Percentiles rank a stretch among this genome's conserved stretches.
Evolutionary conservation across 2,113 vertebrate species (phyloP).

Genomic region (human): DNA sequence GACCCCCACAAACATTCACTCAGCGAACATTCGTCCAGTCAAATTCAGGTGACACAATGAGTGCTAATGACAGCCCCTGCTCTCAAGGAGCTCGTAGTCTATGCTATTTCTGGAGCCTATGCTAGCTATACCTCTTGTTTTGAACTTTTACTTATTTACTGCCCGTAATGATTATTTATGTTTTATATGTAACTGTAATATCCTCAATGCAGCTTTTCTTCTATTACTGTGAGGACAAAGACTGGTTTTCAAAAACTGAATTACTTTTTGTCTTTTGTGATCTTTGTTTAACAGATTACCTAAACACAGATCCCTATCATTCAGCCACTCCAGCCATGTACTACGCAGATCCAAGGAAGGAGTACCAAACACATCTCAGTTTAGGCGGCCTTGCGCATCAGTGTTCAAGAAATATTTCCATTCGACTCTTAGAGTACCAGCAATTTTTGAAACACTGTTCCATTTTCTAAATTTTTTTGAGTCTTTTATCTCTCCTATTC

Average conservation of each 20-base stretch:
- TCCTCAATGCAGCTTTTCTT: background rate
- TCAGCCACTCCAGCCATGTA: background rate
- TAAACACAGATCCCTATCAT: background rate
- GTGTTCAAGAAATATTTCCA: background rate
- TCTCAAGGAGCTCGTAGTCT: rapidly evolving
- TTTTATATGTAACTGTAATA: background rate
- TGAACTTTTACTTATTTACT: background rate
- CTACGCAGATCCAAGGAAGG: background rate
- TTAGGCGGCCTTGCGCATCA: background rate
- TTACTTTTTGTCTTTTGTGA: background rate
- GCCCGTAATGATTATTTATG: background rate
- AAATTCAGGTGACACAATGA: background rate
- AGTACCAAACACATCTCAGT: background rate
- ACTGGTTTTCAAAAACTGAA: background rate
- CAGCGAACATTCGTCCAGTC: background rate
- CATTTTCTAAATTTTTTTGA: conserved; percentile 1
- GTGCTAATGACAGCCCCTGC: background rate
- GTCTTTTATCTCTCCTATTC: background rate
- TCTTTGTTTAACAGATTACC: background rate
- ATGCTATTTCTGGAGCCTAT: background rate
- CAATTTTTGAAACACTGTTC: background rate
- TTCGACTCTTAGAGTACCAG: background rate
- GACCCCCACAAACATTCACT: background rate
- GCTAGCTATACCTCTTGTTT: background rate
- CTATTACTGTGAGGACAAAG: background rate